These are phyloP conservation scores for Nomada ruficornis DNA, from an alignment of 2,888 invertebrate species.

Conservation along the genomic window DNA sequence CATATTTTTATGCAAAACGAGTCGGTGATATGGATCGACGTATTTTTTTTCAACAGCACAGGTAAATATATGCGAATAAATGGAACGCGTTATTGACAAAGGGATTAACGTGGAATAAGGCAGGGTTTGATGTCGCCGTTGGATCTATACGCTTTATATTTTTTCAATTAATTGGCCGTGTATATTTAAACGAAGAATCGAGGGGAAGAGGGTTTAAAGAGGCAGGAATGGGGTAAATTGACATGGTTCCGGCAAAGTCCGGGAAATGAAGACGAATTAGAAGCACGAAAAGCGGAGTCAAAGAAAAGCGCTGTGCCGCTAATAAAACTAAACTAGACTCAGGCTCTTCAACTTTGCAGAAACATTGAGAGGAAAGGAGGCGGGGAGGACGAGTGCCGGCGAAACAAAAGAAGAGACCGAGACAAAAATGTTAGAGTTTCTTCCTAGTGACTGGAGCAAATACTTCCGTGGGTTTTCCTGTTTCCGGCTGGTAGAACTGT, in stretches of 20 bases:
- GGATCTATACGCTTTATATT: conserved; percentile 7
- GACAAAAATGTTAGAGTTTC: conserved; percentile 34
- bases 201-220: neutral
- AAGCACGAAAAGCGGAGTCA: conserved; percentile 3
- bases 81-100: too few species aligned
- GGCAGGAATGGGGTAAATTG: conserved; percentile 34
- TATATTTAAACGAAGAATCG: conserved; percentile 4
- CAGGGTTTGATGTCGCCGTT: neutral
- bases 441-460: conserved; percentile 39
- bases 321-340: conserved; percentile 61
- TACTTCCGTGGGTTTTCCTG: conserved; percentile 46
- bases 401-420: conserved; percentile 36
- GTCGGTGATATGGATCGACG: too few species aligned
- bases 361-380: conserved; percentile 16
- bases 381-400: conserved; percentile 4
- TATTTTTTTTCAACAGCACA: too few species aligned
- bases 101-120: too few species aligned
- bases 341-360: conserved; percentile 44
- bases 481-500: conserved; percentile 28
- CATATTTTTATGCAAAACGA: too few species aligned
- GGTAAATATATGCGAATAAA: too few species aligned
- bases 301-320: conserved; percentile 36
- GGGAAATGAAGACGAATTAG: conserved; percentile 40
- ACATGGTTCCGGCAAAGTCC: conserved; percentile 30
- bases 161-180: conserved; percentile 46